phyloP scores from a whole-genome alignment of 2,888 invertebrate species.

The Phasia obesa region DNA sequence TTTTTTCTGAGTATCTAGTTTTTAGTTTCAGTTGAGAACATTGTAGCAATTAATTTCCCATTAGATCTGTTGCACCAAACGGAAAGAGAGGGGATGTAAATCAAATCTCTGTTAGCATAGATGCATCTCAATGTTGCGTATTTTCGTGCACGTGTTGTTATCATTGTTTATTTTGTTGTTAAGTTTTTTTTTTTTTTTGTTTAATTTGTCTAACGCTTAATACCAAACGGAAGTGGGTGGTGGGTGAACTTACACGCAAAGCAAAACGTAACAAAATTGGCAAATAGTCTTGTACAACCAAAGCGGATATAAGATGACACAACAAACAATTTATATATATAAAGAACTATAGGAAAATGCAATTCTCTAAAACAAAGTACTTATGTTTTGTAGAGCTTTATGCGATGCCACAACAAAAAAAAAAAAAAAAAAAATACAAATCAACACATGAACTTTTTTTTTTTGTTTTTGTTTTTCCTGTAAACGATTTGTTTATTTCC shows the following conservation, averaged over 20 bases:
- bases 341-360: slow-evolving; percentile 8
- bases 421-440: background rate
- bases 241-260: slow-evolving; percentile 54
- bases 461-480: slow-evolving; percentile 51
- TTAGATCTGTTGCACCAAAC: slow-evolving; percentile 55
- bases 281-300: slow-evolving; percentile 32
- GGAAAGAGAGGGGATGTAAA: background rate
- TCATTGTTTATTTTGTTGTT: slow-evolving; percentile 1
- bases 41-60: slow-evolving; percentile 74
- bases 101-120: slow-evolving; percentile 11
- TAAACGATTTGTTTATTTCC: slow-evolving; percentile 68
- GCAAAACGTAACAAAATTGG: slow-evolving; percentile 38
- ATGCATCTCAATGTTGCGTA: slow-evolving; percentile 56
- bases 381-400: slow-evolving; percentile 11
- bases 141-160: slow-evolving; percentile 22
- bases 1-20: slow-evolving; percentile 38
- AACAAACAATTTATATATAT: slow-evolving; percentile 32
- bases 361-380: slow-evolving; percentile 40
- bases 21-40: slow-evolving; percentile 48
- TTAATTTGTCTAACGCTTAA: slow-evolving; percentile 66
- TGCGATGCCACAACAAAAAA: background rate
- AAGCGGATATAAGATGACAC: slow-evolving; percentile 11
- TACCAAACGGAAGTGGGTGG: slow-evolving; percentile 67
- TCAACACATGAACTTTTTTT: slow-evolving; percentile 48
- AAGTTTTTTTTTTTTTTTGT: slow-evolving; percentile 14